phyloP scores from a whole-genome alignment of 2,113 vertebrate species.

The Anthoscopus minutus region DNA sequence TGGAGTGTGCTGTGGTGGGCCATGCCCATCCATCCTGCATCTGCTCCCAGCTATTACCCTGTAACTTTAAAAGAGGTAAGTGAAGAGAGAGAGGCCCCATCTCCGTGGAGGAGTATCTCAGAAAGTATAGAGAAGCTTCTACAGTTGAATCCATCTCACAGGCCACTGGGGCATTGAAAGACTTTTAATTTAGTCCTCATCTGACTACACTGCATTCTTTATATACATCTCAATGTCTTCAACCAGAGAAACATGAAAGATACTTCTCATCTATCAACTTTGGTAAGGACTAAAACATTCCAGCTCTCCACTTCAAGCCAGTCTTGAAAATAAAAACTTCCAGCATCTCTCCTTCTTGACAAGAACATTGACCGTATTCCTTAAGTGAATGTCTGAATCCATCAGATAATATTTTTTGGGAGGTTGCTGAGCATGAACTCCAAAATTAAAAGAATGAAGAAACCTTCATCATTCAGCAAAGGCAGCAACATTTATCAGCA shows the following conservation, averaged over 20 bases:
- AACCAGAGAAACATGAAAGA: background rate
- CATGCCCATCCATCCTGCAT: accelerated
- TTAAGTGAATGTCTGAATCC: background rate
- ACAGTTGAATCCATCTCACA: background rate
- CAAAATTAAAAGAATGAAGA: background rate
- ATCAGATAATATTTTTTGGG: background rate
- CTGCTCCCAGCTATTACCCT: background rate
- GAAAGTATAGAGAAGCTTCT: background rate
- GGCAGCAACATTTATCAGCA: background rate
- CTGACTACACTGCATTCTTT: background rate
- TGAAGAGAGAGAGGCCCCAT: background rate
- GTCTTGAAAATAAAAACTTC: background rate
- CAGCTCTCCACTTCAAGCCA: background rate
- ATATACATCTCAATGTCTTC: background rate
- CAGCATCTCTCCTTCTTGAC: background rate
- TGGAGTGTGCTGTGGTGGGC: background rate
- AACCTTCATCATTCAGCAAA: background rate
- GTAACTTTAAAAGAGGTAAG: background rate
- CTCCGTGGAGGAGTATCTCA: accelerated
- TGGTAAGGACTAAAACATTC: background rate
- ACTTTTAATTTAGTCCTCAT: background rate
- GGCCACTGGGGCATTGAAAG: background rate
- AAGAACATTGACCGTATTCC: background rate
- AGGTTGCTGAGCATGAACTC: background rate
- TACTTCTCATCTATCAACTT: background rate